Evolutionary conservation across 2,797 vertebrate species (phyloP).

Genomic region (Cirrhinus mrigala): DNA sequence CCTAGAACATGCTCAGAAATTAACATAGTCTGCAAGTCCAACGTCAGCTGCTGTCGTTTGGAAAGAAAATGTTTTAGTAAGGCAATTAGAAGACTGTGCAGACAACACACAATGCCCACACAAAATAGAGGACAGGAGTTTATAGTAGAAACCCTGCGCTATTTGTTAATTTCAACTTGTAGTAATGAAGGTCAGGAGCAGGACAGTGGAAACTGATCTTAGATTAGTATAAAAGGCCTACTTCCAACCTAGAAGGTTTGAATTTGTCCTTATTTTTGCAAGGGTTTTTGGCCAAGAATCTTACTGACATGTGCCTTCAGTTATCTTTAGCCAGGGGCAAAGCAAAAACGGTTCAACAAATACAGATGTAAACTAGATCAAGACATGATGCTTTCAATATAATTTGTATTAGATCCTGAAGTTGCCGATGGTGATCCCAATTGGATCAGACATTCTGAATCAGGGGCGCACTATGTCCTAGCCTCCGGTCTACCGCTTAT

Average conservation of each 20-base stretch:
- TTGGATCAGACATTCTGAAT: constrained; percentile 46
- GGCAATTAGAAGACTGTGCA: constrained; percentile 7
- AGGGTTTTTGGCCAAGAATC: not conserved
- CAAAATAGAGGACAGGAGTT: constrained; percentile 11
- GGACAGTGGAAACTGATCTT: constrained; percentile 21
- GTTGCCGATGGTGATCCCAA: constrained; percentile 15
- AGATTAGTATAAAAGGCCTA: not conserved
- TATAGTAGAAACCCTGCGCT: not conserved
- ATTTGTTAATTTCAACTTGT: not conserved
- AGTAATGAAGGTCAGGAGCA: not conserved
- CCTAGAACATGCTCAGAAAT: constrained; percentile 24
- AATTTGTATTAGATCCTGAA: constrained; percentile 32
- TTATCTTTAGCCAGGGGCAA: not conserved
- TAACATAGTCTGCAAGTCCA: not conserved
- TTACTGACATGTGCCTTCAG: constrained; percentile 17
- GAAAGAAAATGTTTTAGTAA: constrained; percentile 30
- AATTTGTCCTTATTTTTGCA: not conserved
- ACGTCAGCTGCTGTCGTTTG: not conserved
- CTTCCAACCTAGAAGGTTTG: not conserved
- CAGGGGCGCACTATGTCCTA: constrained; percentile 39
- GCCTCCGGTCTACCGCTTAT: constrained; percentile 8
- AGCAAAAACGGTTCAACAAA: not conserved
- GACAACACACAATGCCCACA: not conserved
- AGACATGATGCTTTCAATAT: constrained; percentile 31
- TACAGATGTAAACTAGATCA: constrained; percentile 43